Base-by-base conservation (phyloP, 1,140 invertebrate genomes). In the Lutraria rhynchaena region DNA sequence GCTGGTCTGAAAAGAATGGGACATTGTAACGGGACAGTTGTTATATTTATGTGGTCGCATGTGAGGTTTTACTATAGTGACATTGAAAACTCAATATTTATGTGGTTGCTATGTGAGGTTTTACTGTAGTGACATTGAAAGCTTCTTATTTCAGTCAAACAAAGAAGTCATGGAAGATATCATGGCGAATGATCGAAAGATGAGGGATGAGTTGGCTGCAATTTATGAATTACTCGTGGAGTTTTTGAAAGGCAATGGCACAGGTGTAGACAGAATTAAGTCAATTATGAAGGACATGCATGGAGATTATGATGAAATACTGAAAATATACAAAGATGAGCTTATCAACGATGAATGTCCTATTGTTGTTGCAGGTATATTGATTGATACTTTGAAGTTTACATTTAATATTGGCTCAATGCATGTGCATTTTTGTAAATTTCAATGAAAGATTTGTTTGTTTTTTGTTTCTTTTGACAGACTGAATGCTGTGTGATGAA, bases 341-440 rank as follows among this genome's bases (percentile, higher is more conserved):
- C 75, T 78, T 24, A 17, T 58, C 4, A 69, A 69, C 22, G 51
- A 67, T 19, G 63, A 78, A 69, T 78, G 75, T 24, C 75, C 75
- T 22, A 78, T 78, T 13, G 61, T 78, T 31, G 75, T 78, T 19
- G 75, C 75, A 41, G 75, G 75, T 78, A 69, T n/a, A n/a, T n/a
- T 7, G 51, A n/a, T 33, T 63, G 19, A 63, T 63, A 63, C 1
- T 17, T 7, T 27, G 9, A n/a, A 11, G 27, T 27, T 29, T 63
- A 11, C 33, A 33, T 0, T 27, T 31, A 13, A 63, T 31, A 0
- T 63, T 27, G 15, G 24, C 24, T 63, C 44, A 41, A 41, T 17
- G 33, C 41, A 44, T 69, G 63, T 44, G 37, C 37, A 27, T 41
- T 0, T n/a, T n/a, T n/a, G n/a, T 29, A 15, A 22, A 11, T 13